Base-by-base conservation (phyloP, 2,888 invertebrate genomes). In the Parapristionchus giblindavisi region DNA sequence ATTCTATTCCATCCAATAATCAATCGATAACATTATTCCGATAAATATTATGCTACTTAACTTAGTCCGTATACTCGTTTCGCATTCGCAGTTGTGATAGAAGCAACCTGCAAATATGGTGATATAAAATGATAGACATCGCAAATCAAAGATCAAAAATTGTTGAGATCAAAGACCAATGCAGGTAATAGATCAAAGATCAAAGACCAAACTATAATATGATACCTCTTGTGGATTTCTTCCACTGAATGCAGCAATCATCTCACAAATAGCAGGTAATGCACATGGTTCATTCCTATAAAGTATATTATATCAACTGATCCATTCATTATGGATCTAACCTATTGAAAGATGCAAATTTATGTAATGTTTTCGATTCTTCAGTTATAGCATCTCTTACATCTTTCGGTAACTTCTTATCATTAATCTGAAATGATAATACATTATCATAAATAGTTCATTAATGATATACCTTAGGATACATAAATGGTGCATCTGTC, bases 401-500 rank as follows among this genome's bases (percentile, higher is more conserved):
- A 87, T 94, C 93, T 84, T 92, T 90, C 60, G 95, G 94, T 87
- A 96, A 90, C 89, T 96, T 96, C 40, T 95, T 94, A 78, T 95
- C 95, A 87, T 95, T 91, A 79, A 87, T 77, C 77, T 77, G 29
- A 34, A 68, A 8, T 8, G 56, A 56, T 14, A 24, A 56, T 14
- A n/a, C n/a, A 6, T 56, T 11, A 14, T n/a, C 56, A 27, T 24
- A n/a, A 56, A n/a, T 11, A 56, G 43, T 14, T 43, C 27, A 40
- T n/a, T 17, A 2, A 48, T 36, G 32, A 52, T 48, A n/a, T n/a
- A 76, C 79, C 94, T 89, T 96, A 94, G 2, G 96, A 95, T 94
- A 96, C 95, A 96, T 95, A 88, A 95, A 96, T 1, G 96, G 96
- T 0, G 95, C 93, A 89, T 96, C 96, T 0, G 95, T 95, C 89